Evolutionary conservation across 2,797 vertebrate species (phyloP).

Genomic region (Propithecus deckenii): DNA sequence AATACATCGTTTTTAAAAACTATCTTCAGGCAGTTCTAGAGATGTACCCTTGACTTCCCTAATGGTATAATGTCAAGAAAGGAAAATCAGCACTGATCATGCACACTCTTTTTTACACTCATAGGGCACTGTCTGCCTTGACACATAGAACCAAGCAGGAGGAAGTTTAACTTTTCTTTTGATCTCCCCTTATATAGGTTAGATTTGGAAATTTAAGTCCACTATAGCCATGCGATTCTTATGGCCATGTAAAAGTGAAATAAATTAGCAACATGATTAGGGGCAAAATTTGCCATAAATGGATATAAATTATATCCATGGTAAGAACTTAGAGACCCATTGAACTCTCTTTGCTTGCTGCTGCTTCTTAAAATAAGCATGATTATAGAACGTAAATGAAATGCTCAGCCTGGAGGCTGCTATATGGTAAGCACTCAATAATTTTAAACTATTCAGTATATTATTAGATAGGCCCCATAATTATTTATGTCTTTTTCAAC

Average conservation of each 20-base stretch:
- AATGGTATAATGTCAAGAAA: background rate
- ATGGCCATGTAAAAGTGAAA: background rate
- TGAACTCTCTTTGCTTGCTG: background rate
- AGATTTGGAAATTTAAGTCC: background rate
- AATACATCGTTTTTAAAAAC: background rate
- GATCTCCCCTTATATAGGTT: background rate
- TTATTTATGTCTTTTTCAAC: background rate
- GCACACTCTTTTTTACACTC: background rate
- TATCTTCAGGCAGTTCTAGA: background rate
- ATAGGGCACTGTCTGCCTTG: background rate
- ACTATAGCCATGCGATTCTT: background rate
- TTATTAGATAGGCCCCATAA: background rate
- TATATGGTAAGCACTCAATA: background rate
- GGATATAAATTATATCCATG: background rate
- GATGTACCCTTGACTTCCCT: background rate
- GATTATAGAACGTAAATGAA: constrained; percentile 26
- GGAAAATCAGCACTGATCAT: background rate
- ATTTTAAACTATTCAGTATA: background rate
- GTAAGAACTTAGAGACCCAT: background rate
- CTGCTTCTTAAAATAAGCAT: constrained; percentile 1
- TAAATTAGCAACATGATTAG: background rate
- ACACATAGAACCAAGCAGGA: background rate
- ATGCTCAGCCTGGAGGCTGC: background rate
- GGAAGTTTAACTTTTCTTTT: background rate
- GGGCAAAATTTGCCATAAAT: background rate